A percentile compares a stretch with the other conserved stretches of the same genome.
Evolutionary conservation across 2,888 invertebrate genomes (phyloP).

Genomic region (Conchocele bisecta): DNA sequence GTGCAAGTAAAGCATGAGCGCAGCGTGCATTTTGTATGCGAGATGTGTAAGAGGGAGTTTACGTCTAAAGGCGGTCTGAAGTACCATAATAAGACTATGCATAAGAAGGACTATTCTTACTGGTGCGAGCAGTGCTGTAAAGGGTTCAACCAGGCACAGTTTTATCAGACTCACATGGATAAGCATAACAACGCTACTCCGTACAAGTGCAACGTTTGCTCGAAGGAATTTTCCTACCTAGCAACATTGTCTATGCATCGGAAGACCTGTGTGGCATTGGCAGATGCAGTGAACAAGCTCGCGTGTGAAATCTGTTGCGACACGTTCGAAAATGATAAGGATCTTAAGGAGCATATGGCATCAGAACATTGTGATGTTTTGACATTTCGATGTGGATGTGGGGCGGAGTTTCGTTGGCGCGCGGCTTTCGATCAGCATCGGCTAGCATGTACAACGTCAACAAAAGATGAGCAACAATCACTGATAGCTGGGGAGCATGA

Average conservation of each 20-base stretch:
- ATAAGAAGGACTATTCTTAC: constrained; percentile 41
- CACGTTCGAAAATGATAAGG: constrained; percentile 18
- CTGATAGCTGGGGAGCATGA: no score
- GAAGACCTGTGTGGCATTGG: constrained; percentile 22
- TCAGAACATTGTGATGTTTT: constrained; percentile 45
- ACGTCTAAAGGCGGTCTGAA: constrained; percentile 55
- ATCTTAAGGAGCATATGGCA: constrained; percentile 37
- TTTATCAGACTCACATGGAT: constrained; percentile 44
- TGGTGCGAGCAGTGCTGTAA: constrained; percentile 55
- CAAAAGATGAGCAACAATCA: no score
- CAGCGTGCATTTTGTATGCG: constrained; percentile 48
- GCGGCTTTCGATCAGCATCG: constrained; percentile 37
- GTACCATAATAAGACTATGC: constrained; percentile 45
- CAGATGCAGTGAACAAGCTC: constrained; percentile 10
- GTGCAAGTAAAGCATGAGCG: constrained; percentile 50
- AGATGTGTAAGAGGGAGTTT: constrained; percentile 45
- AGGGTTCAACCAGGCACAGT: constrained; percentile 42
- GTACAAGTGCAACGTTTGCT: constrained; percentile 47
- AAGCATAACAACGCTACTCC: constrained; percentile 40
- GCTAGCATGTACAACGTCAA: no score
- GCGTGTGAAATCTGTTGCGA: constrained; percentile 42
- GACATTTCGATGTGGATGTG: constrained; percentile 41
- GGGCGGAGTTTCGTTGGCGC: constrained; percentile 44
- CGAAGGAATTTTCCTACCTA: constrained; percentile 37
- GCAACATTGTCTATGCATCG: constrained; percentile 48